Conservation (phyloP, 2,888 invertebrate genomes). For the Anorthoa munda region DNA sequence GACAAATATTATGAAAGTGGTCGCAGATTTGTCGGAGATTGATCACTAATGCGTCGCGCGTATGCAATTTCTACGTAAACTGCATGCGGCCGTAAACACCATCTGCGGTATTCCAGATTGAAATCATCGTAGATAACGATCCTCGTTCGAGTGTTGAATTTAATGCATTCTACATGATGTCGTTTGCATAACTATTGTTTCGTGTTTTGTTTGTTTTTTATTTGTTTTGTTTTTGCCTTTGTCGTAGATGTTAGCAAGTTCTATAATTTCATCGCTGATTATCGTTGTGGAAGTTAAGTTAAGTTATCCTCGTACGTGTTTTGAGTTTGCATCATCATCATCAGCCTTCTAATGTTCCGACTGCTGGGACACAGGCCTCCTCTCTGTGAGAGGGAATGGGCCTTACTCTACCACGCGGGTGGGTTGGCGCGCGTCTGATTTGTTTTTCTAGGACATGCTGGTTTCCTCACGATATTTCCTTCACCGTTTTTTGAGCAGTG, state of each 20-base stretch:
- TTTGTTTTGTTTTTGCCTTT: not conserved
- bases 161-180: slow-evolving; percentile 37
- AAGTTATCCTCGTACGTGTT: too few relatives aligned
- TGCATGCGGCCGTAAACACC: slow-evolving; percentile 69
- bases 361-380: too few relatives aligned
- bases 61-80: slow-evolving; percentile 81
- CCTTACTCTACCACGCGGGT: too few relatives aligned
- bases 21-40: slow-evolving; percentile 69
- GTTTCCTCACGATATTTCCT: too few relatives aligned
- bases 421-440: too few relatives aligned
- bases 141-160: slow-evolving; percentile 51
- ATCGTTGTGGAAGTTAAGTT: slow-evolving; percentile 49
- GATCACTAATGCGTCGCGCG: slow-evolving; percentile 74
- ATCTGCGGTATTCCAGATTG: slow-evolving; percentile 74
- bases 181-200: slow-evolving; percentile 25
- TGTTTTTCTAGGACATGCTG: too few relatives aligned
- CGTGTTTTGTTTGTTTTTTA: not conserved
- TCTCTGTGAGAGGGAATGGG: too few relatives aligned
- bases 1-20: slow-evolving; percentile 59
- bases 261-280: slow-evolving; percentile 59
- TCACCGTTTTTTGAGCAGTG: too few relatives aligned
- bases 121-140: slow-evolving; percentile 70
- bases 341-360: too few relatives aligned
- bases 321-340: too few relatives aligned
- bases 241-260: not conserved